Conservation (phyloP, 1,140 invertebrate genomes). For the Paraescarpia echinospica region DNA sequence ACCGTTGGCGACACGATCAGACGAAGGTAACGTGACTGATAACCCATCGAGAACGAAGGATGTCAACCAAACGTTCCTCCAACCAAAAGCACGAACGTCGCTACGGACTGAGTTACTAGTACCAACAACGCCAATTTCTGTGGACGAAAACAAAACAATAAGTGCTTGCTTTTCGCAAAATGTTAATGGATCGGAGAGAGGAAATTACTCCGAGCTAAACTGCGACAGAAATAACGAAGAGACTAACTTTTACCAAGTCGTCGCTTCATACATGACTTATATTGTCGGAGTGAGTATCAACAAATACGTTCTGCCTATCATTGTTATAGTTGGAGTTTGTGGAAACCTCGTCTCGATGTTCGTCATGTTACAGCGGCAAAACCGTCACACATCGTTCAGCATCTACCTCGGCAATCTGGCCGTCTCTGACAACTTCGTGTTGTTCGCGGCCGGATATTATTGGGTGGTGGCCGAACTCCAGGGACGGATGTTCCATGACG, state of each 20-base stretch:
- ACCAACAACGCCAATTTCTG: background rate
- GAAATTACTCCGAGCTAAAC: background rate
- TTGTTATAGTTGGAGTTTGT: slow-evolving; percentile 4
- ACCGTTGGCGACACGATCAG: background rate
- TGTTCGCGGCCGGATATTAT: slow-evolving; percentile 5
- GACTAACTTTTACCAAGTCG: background rate
- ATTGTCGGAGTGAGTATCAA: background rate
- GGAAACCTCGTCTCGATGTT: slow-evolving; percentile 8
- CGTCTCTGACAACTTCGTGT: slow-evolving; percentile 10
- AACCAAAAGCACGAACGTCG: background rate
- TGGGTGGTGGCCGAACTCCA: background rate
- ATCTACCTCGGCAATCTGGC: background rate
- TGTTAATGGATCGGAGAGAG: background rate
- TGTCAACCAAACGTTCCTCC: background rate
- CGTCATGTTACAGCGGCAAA: slow-evolving; percentile 1
- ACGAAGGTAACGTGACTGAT: background rate
- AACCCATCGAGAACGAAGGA: background rate
- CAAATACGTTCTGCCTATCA: background rate
- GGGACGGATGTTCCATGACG: background rate
- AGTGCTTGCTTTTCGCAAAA: background rate
- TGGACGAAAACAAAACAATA: background rate
- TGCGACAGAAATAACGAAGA: background rate
- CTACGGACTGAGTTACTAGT: background rate
- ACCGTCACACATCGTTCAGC: slow-evolving; percentile 14
- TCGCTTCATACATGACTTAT: background rate